Percentiles rank a stretch among this genome's conserved stretches.
phyloP scores from a whole-genome alignment of 2,888 invertebrate species.

The Nebria brevicollis region DNA sequence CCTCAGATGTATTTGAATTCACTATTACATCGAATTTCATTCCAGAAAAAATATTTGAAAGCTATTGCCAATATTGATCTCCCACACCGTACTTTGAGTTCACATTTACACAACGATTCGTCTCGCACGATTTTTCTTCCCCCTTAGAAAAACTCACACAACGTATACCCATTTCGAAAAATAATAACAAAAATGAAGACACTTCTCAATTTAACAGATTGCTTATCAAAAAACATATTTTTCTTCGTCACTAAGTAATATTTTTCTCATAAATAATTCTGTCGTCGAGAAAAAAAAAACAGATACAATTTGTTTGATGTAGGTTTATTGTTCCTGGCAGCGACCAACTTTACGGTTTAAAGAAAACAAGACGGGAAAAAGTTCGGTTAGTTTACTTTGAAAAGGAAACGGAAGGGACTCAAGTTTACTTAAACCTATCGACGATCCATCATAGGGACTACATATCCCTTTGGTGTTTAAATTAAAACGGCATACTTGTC shows the following conservation, averaged over 20 bases:
- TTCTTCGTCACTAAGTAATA: not conserved
- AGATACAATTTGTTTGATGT: not conserved
- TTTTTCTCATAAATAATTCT: not conserved
- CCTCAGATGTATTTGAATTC: not conserved
- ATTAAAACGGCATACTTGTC: slow-evolving; percentile 44
- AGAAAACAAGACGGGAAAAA: not conserved
- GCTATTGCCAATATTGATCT: not conserved
- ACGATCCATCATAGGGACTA: slow-evolving; percentile 41
- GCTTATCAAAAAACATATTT: not conserved
- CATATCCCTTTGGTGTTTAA: slow-evolving; percentile 24
- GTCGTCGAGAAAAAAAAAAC: not conserved
- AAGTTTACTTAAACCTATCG: slow-evolving; percentile 31
- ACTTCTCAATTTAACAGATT: not conserved
- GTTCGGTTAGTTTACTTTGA: slow-evolving; percentile 20
- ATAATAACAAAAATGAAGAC: not conserved
- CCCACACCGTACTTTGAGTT: not conserved
- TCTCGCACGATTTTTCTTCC: not conserved
- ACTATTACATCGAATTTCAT: not conserved
- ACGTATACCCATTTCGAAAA: not conserved
- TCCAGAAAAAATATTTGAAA: not conserved
- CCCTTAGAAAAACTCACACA: not conserved
- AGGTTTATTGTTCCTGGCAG: not conserved
- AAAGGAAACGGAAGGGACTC: slow-evolving; percentile 29
- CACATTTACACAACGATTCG: not conserved
- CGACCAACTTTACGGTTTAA: not conserved